Evolutionary conservation across 23 tunicate species (phyloP), one percentile per base, ranked within the genome.

Genomic region (Aplidium turbinatum): DNA sequence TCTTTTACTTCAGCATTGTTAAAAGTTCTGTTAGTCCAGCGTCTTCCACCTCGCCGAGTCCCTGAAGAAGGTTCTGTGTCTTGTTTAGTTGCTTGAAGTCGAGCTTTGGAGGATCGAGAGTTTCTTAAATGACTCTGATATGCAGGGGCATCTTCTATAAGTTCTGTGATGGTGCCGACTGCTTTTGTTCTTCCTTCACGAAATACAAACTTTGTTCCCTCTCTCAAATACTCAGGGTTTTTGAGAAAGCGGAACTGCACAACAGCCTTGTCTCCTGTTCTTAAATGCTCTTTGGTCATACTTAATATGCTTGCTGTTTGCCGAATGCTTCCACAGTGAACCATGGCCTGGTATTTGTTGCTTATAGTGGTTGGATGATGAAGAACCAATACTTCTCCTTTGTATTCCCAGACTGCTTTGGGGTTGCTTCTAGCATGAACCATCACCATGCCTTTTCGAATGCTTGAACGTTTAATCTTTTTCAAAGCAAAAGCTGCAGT

Each of bases 301-400:
- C 35, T 35, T 38, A 87, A 67, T 18, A 94, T 94, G 58, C 81
- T 75, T 1, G 99, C 99, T 1, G 99, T 94, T 73, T 94, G 99
- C 0, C 99, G 63, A 20, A 94, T 78, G 70, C 94, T 87, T 27
- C 99, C 99, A 55, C 92, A 81, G 78, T 93, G 98, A 25, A 93
- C 98, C 99, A 86, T 87, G 11, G 95, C 99, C 57, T 95, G 99
- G 69, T 95, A 95, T 53, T 88, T 95, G n/a, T 76, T 46, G 38
- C 90, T 88, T 48, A 95, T 95, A 32, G 99, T 95, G 13, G 99
- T 95, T 0, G 99, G 99, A 68, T 95, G 99, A 64, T 95, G 99
- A 1, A 95, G 81, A 38, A 95, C 90, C 11, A 95, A 55, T 5
- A 95, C 72, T 72, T 89, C 99, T 23, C 97, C 99, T 36, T 64